Percentiles rank a stretch among this genome's conserved stretches.
Evolutionary conservation across 2,888 invertebrate species (phyloP).

Genomic region (Chouioia cunea): DNA sequence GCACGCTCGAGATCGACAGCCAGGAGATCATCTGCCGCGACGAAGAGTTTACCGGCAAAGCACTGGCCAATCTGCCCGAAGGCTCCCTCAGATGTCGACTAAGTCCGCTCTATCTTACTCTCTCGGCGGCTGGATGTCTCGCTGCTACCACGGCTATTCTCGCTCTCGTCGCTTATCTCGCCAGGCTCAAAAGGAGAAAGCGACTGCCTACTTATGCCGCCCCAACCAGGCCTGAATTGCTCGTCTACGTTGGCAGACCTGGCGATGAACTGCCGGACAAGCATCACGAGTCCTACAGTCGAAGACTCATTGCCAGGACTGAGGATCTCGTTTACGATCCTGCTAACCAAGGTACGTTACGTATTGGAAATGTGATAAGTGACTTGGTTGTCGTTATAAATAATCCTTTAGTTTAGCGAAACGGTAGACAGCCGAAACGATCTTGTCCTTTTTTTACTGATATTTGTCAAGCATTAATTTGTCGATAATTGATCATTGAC

Average conservation of each 20-base stretch:
- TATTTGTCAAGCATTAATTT: too few species aligned
- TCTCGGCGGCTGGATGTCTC: conserved; percentile 66
- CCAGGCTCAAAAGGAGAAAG: conserved; percentile 61
- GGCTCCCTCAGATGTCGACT: conserved; percentile 62
- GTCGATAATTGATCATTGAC: too few species aligned
- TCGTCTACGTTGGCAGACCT: conserved; percentile 65
- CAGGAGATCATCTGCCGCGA: conserved; percentile 63
- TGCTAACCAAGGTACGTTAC: conserved; percentile 48
- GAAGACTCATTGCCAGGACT: conserved; percentile 59
- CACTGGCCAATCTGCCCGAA: conserved; percentile 61
- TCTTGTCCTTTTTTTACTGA: too few species aligned
- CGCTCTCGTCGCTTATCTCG: conserved; percentile 63
- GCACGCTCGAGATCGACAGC: conserved; percentile 65
- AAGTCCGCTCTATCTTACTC: conserved; percentile 63
- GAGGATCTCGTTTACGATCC: conserved; percentile 64
- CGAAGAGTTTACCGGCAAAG: conserved; percentile 64
- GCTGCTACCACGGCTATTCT: conserved; percentile 62
- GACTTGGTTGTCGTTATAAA: too few species aligned
- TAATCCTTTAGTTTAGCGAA: too few species aligned
- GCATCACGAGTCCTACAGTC: conserved; percentile 61
- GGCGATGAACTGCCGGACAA: conserved; percentile 60
- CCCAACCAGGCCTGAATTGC: conserved; percentile 63
- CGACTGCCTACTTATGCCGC: conserved; percentile 58
- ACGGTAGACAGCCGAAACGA: too few species aligned
- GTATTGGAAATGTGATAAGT: too few species aligned